Evolutionary conservation across 2,113 vertebrate genomes (phyloP).

Genomic region (Gallinago jamesoni): DNA sequence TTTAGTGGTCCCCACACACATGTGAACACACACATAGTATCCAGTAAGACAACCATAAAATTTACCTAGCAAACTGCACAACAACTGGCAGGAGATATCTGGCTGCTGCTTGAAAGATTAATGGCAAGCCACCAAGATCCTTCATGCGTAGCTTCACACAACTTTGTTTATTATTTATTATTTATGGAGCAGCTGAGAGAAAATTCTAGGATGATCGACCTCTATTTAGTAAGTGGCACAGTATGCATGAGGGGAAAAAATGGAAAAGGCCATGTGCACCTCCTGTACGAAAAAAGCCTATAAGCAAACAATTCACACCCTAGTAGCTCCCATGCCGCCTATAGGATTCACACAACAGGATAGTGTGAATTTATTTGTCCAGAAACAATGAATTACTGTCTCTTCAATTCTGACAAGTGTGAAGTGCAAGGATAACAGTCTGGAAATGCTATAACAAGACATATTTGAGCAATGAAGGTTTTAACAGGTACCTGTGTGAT

Average conservation of each 20-base stretch:
- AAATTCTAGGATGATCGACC: slow-evolving; percentile 9
- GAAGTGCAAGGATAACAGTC: background rate
- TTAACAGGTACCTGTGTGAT: background rate
- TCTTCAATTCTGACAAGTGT: background rate
- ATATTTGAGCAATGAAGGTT: background rate
- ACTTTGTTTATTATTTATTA: slow-evolving; percentile 43
- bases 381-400: background rate
- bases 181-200: slow-evolving; percentile 13
- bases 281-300: background rate
- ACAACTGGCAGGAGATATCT: background rate
- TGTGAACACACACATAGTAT: background rate
- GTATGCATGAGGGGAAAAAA: background rate
- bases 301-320: background rate
- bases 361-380: background rate
- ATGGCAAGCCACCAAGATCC: slow-evolving; percentile 29
- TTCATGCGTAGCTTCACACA: slow-evolving; percentile 44
- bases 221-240: background rate
- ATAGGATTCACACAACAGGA: background rate
- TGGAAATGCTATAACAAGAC: background rate
- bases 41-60: background rate
- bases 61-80: background rate
- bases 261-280: background rate
- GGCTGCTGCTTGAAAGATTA: slow-evolving; percentile 19
- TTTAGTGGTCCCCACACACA: background rate
- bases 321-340: background rate